These are phyloP conservation scores for Oxyruncus cristatus DNA, from an alignment of 2,113 vertebrate species.

Conservation along the genomic window DNA sequence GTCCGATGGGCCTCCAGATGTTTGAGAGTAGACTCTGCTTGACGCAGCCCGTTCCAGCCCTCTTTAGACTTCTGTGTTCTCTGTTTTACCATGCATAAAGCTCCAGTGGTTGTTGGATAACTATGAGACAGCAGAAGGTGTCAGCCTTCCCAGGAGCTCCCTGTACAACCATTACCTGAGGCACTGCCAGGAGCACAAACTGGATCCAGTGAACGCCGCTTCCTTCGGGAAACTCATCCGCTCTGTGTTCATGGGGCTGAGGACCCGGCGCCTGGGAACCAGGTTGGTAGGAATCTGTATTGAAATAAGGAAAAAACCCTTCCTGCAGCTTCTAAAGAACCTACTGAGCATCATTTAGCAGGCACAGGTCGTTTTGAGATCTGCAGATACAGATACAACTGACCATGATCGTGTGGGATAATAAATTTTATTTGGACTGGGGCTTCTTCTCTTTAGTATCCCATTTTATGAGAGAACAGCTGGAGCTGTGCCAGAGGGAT, in stretches of 20 bases:
- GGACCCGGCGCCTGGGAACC: slow-evolving; percentile 92
- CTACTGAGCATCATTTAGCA: neutral
- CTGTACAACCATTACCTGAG: slow-evolving; percentile 96
- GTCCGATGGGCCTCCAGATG: neutral
- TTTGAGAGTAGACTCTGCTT: neutral
- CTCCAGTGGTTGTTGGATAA: slow-evolving; percentile 98
- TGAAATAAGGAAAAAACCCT: fast-evolving
- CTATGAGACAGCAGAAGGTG: slow-evolving; percentile 94
- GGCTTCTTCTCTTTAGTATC: neutral
- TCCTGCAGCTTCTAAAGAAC: neutral
- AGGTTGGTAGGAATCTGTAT: slow-evolving; percentile 73
- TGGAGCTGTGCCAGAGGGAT: neutral
- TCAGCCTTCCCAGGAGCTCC: slow-evolving; percentile 93
- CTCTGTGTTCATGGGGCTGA: slow-evolving; percentile 96
- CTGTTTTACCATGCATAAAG: slow-evolving; percentile 65
- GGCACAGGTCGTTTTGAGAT: neutral
- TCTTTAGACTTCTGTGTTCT: neutral
- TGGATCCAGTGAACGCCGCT: slow-evolving; percentile 95
- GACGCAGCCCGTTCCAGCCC: neutral
- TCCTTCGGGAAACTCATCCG: slow-evolving; percentile 98
- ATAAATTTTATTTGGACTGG: neutral
- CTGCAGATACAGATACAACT: fast-evolving
- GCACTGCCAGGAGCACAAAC: slow-evolving; percentile 97
- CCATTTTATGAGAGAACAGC: fast-evolving
- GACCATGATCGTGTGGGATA: fast-evolving